Evolutionary conservation across 2,888 invertebrate genomes (phyloP).

Genomic region (Oasisia sp.): DNA sequence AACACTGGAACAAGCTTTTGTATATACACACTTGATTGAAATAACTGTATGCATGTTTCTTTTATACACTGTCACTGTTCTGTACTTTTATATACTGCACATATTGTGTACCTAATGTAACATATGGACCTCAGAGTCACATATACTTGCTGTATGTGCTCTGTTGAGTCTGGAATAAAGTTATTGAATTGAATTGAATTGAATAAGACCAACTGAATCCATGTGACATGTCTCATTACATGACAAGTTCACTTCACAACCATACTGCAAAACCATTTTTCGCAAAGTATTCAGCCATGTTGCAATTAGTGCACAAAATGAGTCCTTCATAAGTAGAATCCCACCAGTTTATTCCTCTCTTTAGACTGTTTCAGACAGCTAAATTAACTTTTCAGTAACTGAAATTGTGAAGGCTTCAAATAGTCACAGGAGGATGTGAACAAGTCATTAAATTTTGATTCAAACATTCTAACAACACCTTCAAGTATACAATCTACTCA

Average conservation of each 20-base stretch:
- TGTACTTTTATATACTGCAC: too few relatives aligned
- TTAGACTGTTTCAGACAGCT: background rate
- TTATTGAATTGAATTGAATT: too few relatives aligned
- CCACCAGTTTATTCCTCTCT: background rate
- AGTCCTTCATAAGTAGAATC: background rate
- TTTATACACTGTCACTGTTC: too few relatives aligned
- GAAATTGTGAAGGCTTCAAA: too few relatives aligned
- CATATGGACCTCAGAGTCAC: too few relatives aligned
- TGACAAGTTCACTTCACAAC: background rate
- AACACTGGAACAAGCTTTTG: too few relatives aligned
- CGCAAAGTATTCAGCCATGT: background rate
- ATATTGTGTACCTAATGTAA: too few relatives aligned
- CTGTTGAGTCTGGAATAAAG: too few relatives aligned
- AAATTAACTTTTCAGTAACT: background rate
- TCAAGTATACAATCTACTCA: background rate
- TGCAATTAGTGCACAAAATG: background rate
- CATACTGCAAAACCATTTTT: background rate
- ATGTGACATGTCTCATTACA: background rate
- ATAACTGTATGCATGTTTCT: too few relatives aligned
- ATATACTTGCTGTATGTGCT: too few relatives aligned
- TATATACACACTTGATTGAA: too few relatives aligned
- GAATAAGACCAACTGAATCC: too few relatives aligned
- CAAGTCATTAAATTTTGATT: background rate
- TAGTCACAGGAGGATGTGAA: background rate
- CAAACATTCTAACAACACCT: background rate